Base-by-base conservation (phyloP, 2,797 vertebrate genomes). In the Threskiornis aethiopicus region DNA sequence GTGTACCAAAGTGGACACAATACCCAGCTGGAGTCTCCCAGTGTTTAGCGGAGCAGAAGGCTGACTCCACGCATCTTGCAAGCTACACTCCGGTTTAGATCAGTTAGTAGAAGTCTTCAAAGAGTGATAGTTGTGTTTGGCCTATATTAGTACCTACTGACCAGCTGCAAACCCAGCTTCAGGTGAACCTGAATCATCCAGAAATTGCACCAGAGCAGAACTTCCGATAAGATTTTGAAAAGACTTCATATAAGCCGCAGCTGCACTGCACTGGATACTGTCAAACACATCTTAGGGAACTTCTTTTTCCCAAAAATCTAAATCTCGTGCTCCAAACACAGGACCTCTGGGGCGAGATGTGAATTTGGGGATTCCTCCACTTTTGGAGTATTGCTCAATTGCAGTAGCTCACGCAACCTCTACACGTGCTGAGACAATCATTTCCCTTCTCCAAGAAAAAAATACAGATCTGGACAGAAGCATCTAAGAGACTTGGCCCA, bases 51-150 rank as follows among this genome's bases (percentile, higher is more conserved):
- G 52, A 80, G 29, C 62, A 83, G 55, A 79, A 49, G 24, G 33
- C 14, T 20, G 6, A 20, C 11, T 31, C 21, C n/a, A 35, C 28
- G 12, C 2, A 5, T 25, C 61, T 33, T 21, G 41, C 37, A 33
- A 57, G 62, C 29, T 22, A 20, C 20, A 31, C n/a, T 69, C 21
- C 0, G 2, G 13, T 3, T 65, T 26, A 44, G 41, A 24, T 18
- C 20, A 16, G 66, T 4, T 13, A 7, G 18, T 11, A 16, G 46
- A 87, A 62, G 33, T 24, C 83, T 70, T 22, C 33, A 58, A 37
- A 28, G 19, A 54, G 62, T 5, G 20, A 5, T 52, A 16, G 10
- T 2, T 69, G 41, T 15, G 17, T 42, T 49, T 73, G 51, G 33
- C 14, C 52, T 59, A 11, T 17, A 12, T 26, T 25, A 61, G 76